These are phyloP conservation scores for Pilophorus perplexus DNA, from an alignment of 2,888 invertebrate genomes.

Conservation along the genomic window DNA sequence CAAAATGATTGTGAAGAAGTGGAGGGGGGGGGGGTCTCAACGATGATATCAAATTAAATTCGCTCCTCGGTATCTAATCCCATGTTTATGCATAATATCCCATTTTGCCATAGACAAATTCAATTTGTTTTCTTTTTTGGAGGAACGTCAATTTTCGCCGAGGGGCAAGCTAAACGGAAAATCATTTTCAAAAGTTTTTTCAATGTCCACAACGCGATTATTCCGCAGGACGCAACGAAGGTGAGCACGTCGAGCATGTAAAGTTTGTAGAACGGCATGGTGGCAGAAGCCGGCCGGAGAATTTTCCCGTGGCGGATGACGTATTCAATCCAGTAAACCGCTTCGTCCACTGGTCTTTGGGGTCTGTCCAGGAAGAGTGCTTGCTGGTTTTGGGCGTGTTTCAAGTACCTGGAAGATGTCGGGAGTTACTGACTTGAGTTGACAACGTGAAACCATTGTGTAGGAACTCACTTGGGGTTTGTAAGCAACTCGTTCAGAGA, in stretches of 20 bases:
- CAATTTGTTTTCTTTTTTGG: too few relatives aligned
- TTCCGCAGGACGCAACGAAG: too few relatives aligned
- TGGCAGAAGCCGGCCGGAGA: conserved; percentile 39
- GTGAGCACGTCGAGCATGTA: conserved; percentile 39
- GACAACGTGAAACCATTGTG: neutral
- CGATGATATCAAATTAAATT: too few relatives aligned
- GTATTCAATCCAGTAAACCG: conserved; percentile 45
- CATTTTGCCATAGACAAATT: too few relatives aligned
- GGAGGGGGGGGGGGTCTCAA: too few relatives aligned
- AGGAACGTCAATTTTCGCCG: too few relatives aligned
- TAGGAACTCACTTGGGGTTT: conserved; percentile 52
- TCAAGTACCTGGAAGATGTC: neutral
- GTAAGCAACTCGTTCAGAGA: conserved; percentile 52
- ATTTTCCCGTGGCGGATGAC: conserved; percentile 37
- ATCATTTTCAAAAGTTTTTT: too few relatives aligned
- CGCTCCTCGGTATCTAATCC: too few relatives aligned
- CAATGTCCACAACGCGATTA: neutral
- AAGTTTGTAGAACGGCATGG: conserved; percentile 37
- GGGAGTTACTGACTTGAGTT: neutral
- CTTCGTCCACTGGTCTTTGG: conserved; percentile 39
- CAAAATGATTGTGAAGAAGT: too few relatives aligned
- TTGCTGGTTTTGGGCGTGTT: neutral
- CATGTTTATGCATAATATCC: too few relatives aligned
- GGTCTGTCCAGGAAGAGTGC: conserved; percentile 19
- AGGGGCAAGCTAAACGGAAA: too few relatives aligned